A percentile compares a stretch with the other conserved stretches of the same genome.
phyloP scores from a whole-genome alignment of 2,797 vertebrate genomes.

The Typhlichthys eigenmanni region DNA sequence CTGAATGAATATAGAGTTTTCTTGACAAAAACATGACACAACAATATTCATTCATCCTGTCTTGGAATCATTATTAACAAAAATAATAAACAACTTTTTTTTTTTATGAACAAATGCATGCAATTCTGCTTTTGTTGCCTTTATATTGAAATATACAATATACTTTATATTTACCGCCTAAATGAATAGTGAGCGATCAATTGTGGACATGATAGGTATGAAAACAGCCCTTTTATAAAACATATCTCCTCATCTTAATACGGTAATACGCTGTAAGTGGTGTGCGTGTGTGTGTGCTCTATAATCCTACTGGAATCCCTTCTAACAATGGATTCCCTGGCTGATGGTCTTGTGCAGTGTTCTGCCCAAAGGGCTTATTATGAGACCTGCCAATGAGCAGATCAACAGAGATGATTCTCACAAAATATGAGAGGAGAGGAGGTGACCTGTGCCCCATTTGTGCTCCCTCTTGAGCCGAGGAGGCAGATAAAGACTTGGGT shows the following conservation, averaged over 20 bases:
- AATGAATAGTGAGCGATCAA: neutral
- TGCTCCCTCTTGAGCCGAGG: conserved; percentile 33
- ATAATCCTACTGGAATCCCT: conserved; percentile 39
- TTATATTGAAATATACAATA: too few relatives aligned
- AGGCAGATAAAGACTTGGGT: conserved; percentile 37
- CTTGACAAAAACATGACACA: too few relatives aligned
- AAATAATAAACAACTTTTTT: too few relatives aligned
- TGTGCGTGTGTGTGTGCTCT: conserved; percentile 10
- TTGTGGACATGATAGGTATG: neutral
- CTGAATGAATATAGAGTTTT: neutral
- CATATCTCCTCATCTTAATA: conserved; percentile 3
- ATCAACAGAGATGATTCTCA: conserved; percentile 51
- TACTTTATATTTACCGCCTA: conserved; percentile 1
- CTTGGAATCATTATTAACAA: too few relatives aligned
- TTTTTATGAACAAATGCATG: neutral
- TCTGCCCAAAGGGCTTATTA: conserved; percentile 37
- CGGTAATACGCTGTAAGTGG: conserved; percentile 4
- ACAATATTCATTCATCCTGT: too few relatives aligned
- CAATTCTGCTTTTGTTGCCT: too few relatives aligned
- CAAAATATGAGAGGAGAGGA: conserved; percentile 30
- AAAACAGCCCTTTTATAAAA: neutral
- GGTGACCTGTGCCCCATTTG: conserved; percentile 27
- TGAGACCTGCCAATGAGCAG: conserved; percentile 44
- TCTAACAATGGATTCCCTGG: conserved; percentile 33
- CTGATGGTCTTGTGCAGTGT: conserved; percentile 33